phyloP scores from a whole-genome alignment of 2,113 vertebrate genomes.

The Coptodon bakossiorum region DNA sequence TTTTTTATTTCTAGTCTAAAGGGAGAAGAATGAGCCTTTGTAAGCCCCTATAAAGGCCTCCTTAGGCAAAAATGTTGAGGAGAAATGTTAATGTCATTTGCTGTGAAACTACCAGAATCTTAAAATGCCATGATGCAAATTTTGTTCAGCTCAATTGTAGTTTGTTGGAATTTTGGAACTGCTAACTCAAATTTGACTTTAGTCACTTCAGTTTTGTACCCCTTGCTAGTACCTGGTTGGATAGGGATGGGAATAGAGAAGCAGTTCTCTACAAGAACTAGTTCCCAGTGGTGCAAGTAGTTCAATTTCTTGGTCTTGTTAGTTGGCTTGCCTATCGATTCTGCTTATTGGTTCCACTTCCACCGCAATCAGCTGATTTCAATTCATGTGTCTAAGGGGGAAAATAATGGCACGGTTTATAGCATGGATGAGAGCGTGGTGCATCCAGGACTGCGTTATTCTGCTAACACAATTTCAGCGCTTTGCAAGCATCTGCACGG shows the following conservation, averaged over 20 bases:
- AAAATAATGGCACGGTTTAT: not conserved
- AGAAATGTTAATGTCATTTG: not conserved
- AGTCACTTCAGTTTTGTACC: not conserved
- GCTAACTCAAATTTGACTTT: not conserved
- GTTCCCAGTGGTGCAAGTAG: not conserved
- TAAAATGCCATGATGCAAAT: not conserved
- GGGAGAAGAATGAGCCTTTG: not conserved
- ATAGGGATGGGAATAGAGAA: not conserved
- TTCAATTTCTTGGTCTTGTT: not conserved
- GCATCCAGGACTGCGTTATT: not conserved
- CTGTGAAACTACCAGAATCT: not conserved
- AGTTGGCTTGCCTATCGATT: not conserved
- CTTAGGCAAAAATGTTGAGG: not conserved
- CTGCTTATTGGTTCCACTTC: not conserved
- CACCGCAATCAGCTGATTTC: not conserved
- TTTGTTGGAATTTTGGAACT: not conserved
- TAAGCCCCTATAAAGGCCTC: not conserved
- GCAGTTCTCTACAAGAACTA: not conserved
- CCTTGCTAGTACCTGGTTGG: not conserved
- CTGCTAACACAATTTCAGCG: not conserved
- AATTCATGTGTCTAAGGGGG: not conserved
- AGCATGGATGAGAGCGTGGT: not conserved
- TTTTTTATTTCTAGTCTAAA: not conserved
- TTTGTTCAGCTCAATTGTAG: not conserved
- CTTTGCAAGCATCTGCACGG: fast-evolving